Percentiles rank a stretch among this genome's conserved stretches.
Conservation (phyloP, 2,888 invertebrate genomes). For the Uloborus plumipes region DNA sequence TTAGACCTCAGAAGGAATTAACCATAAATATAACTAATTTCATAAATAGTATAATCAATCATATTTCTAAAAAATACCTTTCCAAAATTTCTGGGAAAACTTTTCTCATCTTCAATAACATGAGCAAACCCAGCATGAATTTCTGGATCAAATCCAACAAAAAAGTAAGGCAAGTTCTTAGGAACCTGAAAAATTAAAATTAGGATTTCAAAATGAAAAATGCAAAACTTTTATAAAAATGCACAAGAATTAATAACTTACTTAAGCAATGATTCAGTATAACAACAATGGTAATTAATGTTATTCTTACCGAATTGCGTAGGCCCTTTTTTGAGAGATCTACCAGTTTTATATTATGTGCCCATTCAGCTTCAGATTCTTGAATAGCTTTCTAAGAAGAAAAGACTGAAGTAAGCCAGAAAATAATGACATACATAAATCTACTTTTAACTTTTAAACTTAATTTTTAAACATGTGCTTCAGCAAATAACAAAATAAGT, state of each 20-base stretch:
- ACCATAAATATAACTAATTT: no score
- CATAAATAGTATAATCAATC: no score
- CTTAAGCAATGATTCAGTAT: not conserved
- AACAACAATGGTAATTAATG: not conserved
- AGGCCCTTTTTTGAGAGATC: conserved; percentile 81
- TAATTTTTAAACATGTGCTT: not conserved
- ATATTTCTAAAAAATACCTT: conserved; percentile 75
- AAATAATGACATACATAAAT: no score
- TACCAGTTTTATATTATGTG: conserved; percentile 91
- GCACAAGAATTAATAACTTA: not conserved
- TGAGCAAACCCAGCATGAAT: conserved; percentile 86
- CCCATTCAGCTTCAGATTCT: conserved; percentile 96
- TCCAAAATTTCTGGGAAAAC: conserved; percentile 91
- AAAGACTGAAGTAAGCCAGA: not conserved
- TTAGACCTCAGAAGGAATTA: no score
- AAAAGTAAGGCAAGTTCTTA: conserved; percentile 94
- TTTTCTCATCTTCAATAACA: conserved; percentile 92
- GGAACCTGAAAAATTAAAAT: conserved; percentile 77
- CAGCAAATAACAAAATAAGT: not conserved
- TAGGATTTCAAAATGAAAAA: not conserved
- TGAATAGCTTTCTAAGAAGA: conserved; percentile 85
- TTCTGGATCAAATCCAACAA: conserved; percentile 91
- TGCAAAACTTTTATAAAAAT: not conserved
- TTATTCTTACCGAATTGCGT: conserved; percentile 76
- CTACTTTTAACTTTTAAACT: no score